These are phyloP conservation scores for Oxygymnocypris stewartii DNA, from an alignment of 2,113 vertebrate species.

Conservation along the genomic window DNA sequence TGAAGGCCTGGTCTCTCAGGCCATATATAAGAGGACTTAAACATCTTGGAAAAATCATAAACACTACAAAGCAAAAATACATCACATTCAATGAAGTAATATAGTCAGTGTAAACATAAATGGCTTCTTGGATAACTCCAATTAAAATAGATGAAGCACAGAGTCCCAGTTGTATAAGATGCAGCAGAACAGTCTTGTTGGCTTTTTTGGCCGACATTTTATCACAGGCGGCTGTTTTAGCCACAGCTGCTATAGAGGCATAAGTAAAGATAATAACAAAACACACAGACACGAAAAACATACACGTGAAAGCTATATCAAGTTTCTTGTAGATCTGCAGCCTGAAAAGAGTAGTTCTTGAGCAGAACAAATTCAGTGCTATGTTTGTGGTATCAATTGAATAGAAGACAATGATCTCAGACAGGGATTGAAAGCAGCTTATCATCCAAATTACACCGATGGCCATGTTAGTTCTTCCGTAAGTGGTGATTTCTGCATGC, in stretches of 20 bases:
- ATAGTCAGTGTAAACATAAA: background rate
- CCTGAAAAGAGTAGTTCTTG: constrained; percentile 18
- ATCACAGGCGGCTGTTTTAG: constrained; percentile 20
- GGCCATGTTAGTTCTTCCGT: constrained; percentile 35
- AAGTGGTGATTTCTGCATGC: constrained; percentile 53
- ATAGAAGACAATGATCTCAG: constrained; percentile 53
- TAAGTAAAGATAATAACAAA: constrained; percentile 37
- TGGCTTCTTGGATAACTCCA: background rate
- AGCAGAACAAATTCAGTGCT: constrained; percentile 5
- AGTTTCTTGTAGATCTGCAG: background rate
- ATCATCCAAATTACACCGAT: constrained; percentile 58
- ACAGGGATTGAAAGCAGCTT: constrained; percentile 53
- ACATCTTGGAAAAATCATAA: constrained; percentile 55
- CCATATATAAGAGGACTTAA: constrained; percentile 61
- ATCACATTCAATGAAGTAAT: constrained; percentile 12
- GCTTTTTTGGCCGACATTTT: constrained; percentile 49
- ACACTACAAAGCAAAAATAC: constrained; percentile 48
- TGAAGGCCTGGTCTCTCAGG: constrained; percentile 60
- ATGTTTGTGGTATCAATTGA: background rate
- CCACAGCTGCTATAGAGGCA: constrained; percentile 20
- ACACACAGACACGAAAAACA: background rate
- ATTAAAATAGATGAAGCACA: background rate
- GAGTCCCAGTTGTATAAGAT: constrained; percentile 35
- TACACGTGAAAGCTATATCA: background rate
- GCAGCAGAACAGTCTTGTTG: constrained; percentile 35